Base-by-base conservation (phyloP, 2,888 invertebrate genomes). In the Drosophila sordidapex region DNA sequence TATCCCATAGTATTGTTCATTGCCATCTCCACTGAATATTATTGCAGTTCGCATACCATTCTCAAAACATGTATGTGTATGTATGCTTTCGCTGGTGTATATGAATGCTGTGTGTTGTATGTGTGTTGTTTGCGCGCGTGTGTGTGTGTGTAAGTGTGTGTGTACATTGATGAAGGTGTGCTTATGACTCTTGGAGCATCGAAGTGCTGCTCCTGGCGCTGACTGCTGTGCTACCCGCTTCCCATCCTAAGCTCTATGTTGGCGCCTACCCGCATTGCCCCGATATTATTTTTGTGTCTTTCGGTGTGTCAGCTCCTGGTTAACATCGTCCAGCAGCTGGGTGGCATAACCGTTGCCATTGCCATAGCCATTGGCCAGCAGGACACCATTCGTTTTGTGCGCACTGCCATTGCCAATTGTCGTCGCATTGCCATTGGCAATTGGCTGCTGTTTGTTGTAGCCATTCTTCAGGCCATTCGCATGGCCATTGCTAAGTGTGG, bases 231-330 rank as follows among this genome's bases (percentile, higher is more conserved):
- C 70, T 68, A 21, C 54, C 35, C 35, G 51, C 49, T 53, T 57
- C 31, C 52, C 62, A 64, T 64, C 57, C 72, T 87, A 87, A 82
- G 83, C 82, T 76, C 79, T 79, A 70, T 76, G 78, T 80, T 89
- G 82, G 67, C 86, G 81, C 78, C 79, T 74, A 77, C 65, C 81
- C 79, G 78, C 79, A 73, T 85, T 91, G 60, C 71, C 63, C 86
- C 85, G 90, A 91, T 93, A 93, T 93, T 93, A 93, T 93, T 93
- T 93, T 67, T 91, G 91, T 87, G 91, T 90, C 88, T 93, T 93
- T 74, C 93, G 89, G 80, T 93, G 93, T 65, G 90, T 92, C 78
- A 93, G 83, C 82, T 92, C 91, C 77, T 91, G 83, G 38, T 91
- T 84, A 69, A 91, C 87, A 38, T 87, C 89, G 67, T 87, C 91